Evolutionary conservation across 2,888 invertebrate species (phyloP), one percentile per base, ranked within the genome.

Genomic region (Eupithecia insigniata): DNA sequence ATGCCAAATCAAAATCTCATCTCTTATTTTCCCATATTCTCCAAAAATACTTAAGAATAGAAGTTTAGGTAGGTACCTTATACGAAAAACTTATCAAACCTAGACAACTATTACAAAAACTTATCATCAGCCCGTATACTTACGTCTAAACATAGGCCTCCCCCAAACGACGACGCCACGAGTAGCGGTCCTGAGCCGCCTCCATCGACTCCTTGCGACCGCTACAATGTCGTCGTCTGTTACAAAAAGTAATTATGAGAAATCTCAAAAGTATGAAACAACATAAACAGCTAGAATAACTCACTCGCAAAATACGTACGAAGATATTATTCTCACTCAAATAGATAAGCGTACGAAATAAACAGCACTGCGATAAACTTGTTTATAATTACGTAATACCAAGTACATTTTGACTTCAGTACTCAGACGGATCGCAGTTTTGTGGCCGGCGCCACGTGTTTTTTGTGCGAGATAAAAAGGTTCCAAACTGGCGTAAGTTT

Each of bases 301-400:
- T 62, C 61, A 22, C 51, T 26, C 55, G 26, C 55, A 14, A 51
- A 14, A 16, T 28, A 18, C 34, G 67, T 39, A 14, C n/a, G n/a
- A 70, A 67, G 55, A 72, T n/a, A n/a, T 67, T 69, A 74, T 69
- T 73, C 67, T 62, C 67, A 66, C 69, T 69, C 58, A 70, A n/a
- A 68, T 10, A 76, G 78, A 79, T 78, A 75, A 79, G 67, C 68
- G 61, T 61, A 22, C 69, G 60, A 68, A 71, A 70, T 60, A 70
- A 61, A 71, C 61, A 71, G 74, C 67, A 70, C 18, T 7, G 67
- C 70, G 78, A 80, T 78, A 78, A 78, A 76, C 36, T 61, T 78
- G 74, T 78, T 76, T 80, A 70, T 70, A 69, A 76, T 80, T 79
- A 65, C 78, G 77, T 73, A 78, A 79, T 66, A 36, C n/a, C 18